Evolutionary conservation across 2,888 invertebrate genomes (phyloP), one percentile per base, ranked within the genome.

Genomic region (Sarcophaga caerulescens): DNA sequence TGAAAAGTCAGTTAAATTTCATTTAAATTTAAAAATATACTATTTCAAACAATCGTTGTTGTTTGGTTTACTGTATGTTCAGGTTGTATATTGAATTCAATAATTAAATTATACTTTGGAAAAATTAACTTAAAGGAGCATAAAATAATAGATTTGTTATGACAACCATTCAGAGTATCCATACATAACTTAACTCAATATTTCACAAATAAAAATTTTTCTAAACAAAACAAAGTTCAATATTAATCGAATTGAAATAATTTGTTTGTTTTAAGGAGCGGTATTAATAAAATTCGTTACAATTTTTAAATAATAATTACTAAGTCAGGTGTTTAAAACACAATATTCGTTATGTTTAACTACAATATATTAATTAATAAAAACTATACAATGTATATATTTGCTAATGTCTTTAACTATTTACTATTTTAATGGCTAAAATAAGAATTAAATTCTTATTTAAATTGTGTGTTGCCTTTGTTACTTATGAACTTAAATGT

Each of bases 371-470:
- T 0, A 3, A 35, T 35, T 35, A 35, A 35, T 35, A 35, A 35
- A 35, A 35, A 35, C 35, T 35, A 35, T 35, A 35, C 35, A 35
- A 35, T 35, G 35, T 60, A 57, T 45, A 12, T 57, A 35, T 47
- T 75, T 52, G 10, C n/a, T 35, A 70, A 35, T 35, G 35, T 65
- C 8, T 21, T 70, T 79, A 21, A 23, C 52, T 45, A 52, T 59
- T 63, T 75, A 23, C n/a, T 71, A 52, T 25, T 66, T 35, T 74
- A 52, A 47, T 74, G 83, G 81, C 83, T 75, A 81, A 78, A 83
- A 84, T 81, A 78, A 86, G 84, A 84, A 84, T 86, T 86, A 21
- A 70, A 86, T 86, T 86, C 86, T 75, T 78, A 45, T 71, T 75
- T 75, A n/a, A 75, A 70, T 84, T 79, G 65, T 79, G 14, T 71